Base-by-base conservation (phyloP, 2,888 invertebrate genomes). In the Drosophila lacicola region DNA sequence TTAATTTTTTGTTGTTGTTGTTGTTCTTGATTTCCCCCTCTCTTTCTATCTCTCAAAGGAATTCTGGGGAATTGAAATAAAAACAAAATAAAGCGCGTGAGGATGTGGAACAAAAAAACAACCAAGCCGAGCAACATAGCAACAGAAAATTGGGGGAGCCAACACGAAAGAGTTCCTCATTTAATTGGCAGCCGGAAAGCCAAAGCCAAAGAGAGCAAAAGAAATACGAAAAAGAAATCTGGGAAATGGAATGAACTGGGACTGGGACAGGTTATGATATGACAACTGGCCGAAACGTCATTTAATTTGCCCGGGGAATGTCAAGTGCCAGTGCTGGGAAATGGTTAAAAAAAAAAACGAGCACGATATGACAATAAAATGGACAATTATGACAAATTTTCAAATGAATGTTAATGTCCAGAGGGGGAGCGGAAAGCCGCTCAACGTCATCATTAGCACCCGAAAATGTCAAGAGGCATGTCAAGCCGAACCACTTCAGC, bases 381-480 rank as follows among this genome's bases (percentile, higher is more conserved):
- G 79, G 66, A 77, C 84, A 86, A 84, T 84, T 86, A 84, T 79
- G 77, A 80, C 79, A 81, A 84, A 81, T 82, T 82, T 80, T 68
- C 60, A 73, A 72, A 78, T 80, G 70, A 81, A 78, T 74, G 61
- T 79, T 69, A 70, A 78, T 82, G 84, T 79, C 29, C 50, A 13
- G 47, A 37, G 14, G 5, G 44, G n/a, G 10, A 39, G 37, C 36
- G 45, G 73, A 78, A 67, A 64, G 42, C 66, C 68, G 49, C 70
- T 74, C 74, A 78, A 74, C 77, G 80, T 74, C 82, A 86, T 84
- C 72, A 80, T 84, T 80, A 80, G 70, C 81, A 81, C 66, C 76
- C 70, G 42, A 69, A 69, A 74, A 61, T 68, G 71, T 66, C 68
- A 65, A 70, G 61, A 54, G 58, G 55, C 74, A 46, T 60, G 65